Percentiles rank a stretch among this genome's conserved stretches.
phyloP scores from a whole-genome alignment of 2,888 invertebrate genomes.

The Drosophila acutilabella region DNA sequence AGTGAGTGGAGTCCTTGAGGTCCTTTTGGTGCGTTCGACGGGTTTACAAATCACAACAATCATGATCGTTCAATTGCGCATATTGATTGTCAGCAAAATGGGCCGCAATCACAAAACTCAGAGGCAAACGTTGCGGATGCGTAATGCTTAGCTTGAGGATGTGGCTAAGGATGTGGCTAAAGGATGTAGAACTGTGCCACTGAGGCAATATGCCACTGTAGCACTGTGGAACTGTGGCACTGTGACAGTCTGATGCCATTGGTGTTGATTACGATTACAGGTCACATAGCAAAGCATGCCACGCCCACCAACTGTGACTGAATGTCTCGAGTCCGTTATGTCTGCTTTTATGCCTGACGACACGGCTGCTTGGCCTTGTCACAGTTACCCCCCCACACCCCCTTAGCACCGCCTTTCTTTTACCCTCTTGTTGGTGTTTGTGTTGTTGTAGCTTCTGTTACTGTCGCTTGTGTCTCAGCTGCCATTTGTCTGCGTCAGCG shows the following conservation, averaged over 20 bases:
- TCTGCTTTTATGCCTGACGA: slow-evolving; percentile 58
- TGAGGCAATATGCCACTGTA: neutral
- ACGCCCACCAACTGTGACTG: slow-evolving; percentile 45
- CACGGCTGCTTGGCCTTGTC: slow-evolving; percentile 61
- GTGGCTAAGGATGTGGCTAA: slow-evolving; percentile 34
- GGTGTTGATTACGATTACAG: slow-evolving; percentile 69
- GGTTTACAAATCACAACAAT: slow-evolving; percentile 72
- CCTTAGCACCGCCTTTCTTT: neutral
- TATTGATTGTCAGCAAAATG: slow-evolving; percentile 77
- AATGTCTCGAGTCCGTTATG: slow-evolving; percentile 41
- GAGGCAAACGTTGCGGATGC: slow-evolving; percentile 34
- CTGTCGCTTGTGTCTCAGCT: slow-evolving; percentile 52
- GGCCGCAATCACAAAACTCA: slow-evolving; percentile 33
- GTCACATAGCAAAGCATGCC: slow-evolving; percentile 63
- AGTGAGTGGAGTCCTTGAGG: slow-evolving; percentile 12
- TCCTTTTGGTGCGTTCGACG: slow-evolving; percentile 10
- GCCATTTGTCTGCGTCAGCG: slow-evolving; percentile 75
- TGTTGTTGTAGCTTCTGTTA: slow-evolving; percentile 6
- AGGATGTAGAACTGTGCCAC: neutral
- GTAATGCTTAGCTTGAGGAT: slow-evolving; percentile 13
- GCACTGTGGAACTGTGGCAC: neutral
- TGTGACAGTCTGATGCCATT: slow-evolving; percentile 8
- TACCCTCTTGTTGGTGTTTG: slow-evolving; percentile 1
- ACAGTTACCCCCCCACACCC: slow-evolving; percentile 16
- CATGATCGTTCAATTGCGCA: slow-evolving; percentile 75